phyloP scores from a whole-genome alignment of 92 coral and sea anemone species.

The Umimayanthus kanabou region DNA sequence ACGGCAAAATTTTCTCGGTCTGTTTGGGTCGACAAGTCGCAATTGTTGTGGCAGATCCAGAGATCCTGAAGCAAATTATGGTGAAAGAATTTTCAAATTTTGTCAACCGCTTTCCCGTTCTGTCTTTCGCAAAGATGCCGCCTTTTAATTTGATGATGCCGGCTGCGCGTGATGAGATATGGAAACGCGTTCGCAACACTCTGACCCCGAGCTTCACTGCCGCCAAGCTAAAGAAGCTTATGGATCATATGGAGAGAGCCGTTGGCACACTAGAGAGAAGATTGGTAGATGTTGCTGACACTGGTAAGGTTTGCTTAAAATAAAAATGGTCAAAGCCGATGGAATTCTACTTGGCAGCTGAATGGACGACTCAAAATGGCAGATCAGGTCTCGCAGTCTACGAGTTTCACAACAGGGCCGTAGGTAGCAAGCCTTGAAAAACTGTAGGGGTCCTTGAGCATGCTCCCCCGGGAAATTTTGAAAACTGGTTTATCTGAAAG shows the following conservation, averaged over 20 bases:
- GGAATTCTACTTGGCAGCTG: too few relatives aligned
- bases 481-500: too few relatives aligned
- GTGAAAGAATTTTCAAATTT: slow-evolving; percentile 29
- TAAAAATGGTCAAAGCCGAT: too few relatives aligned
- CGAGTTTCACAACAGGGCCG: too few relatives aligned
- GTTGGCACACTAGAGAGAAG: slow-evolving; percentile 20
- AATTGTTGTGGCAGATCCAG: slow-evolving; percentile 19
- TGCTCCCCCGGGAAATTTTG: too few relatives aligned
- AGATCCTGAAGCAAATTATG: slow-evolving; percentile 26
- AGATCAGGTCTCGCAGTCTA: too few relatives aligned
- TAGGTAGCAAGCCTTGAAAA: too few relatives aligned
- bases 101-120: not conserved
- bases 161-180: slow-evolving; percentile 23
- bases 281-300: slow-evolving; percentile 4
- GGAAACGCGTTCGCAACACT: slow-evolving; percentile 53
- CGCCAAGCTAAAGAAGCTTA: slow-evolving; percentile 30
- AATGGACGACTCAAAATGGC: too few relatives aligned
- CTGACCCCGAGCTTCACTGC: slow-evolving; percentile 46
- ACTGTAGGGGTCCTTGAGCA: too few relatives aligned
- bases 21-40: slow-evolving; percentile 18
- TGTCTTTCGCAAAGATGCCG: too few relatives aligned
- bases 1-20: slow-evolving; percentile 3
- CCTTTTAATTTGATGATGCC: not conserved
- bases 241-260: slow-evolving; percentile 26
- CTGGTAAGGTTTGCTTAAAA: not conserved